Base-by-base conservation (phyloP, 2,797 vertebrate species). In the Tenualosa ilisha region DNA sequence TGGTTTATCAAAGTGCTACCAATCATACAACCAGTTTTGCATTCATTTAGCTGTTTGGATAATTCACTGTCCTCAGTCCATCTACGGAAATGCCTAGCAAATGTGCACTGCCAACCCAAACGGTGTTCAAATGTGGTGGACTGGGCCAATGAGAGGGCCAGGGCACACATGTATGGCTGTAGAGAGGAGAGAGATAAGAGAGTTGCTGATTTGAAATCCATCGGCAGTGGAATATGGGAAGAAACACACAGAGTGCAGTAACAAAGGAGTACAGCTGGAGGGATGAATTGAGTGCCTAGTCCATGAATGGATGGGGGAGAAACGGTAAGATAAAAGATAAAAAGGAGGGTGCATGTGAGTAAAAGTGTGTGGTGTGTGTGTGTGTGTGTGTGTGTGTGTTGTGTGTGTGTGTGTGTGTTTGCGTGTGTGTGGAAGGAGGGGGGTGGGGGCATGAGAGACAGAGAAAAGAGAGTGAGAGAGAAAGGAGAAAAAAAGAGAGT, bases 331-430 rank as follows among this genome's bases (percentile, higher is more conserved):
- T 40, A 72, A 72, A 72, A 72, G 65, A 72, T 40, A 75, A 40
- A 72, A 72, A 37, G 40, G 31, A 37, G 68, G 5, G 68, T 40
- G 24, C 9, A 1, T 7, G 68, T 75, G 68, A 17, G 68, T 40
- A 43, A 75, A 37, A 17, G 68, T 40, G 68, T 37, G 15, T 20
- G 12, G 12, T 15, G 65, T 72, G 31, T 40, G 31, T 72, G 65
- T 72, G 65, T 72, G 65, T 72, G 65, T 72, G 65, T 72, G 26
- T 72, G 65, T 72, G 26, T 72, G 65, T 72, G 65, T n/a, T 65
- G 12, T 15, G 65, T 72, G 31, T 40, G 31, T 72, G 65, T 72
- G 65, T 72, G 65, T 72, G 65, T 72, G 65, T 72, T n/a, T 26
- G 22, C 9, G 26, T 72, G 65, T 72, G 26, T 72, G 65, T 72